These are phyloP conservation scores for Radopholus similis DNA, from an alignment of 1,140 invertebrate species.

Conservation along the genomic window DNA sequence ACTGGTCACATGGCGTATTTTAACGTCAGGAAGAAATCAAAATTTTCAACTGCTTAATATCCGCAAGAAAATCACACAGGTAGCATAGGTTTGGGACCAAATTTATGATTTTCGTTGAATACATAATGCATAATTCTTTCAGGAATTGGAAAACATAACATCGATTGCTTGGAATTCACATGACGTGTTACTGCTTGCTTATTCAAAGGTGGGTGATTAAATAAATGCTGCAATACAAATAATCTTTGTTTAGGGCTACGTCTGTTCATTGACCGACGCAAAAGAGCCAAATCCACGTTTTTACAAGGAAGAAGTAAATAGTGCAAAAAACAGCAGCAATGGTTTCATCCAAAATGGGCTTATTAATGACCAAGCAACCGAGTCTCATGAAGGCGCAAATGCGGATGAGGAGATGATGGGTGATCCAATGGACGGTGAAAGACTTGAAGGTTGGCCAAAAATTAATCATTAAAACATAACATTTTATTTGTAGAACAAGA, in stretches of 20 bases:
- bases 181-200: background rate
- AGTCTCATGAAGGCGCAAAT: background rate
- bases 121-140: too few relatives aligned
- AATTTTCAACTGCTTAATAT: background rate
- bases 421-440: background rate
- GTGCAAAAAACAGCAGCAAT: background rate
- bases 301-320: background rate
- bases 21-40: too few relatives aligned
- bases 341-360: background rate
- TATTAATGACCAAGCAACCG: background rate
- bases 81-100: too few relatives aligned
- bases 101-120: too few relatives aligned
- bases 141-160: constrained; percentile 1
- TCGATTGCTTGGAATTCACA: background rate
- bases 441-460: background rate
- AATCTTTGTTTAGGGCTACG: background rate
- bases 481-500: too few relatives aligned
- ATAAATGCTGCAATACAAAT: background rate
- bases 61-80: background rate
- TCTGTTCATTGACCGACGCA: constrained; percentile 13
- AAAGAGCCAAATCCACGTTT: background rate
- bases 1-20: background rate
- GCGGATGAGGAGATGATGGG: background rate
- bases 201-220: background rate
- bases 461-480: too few relatives aligned